Conservation (phyloP, 2,113 vertebrate genomes). For the Pterocles orientalis region DNA sequence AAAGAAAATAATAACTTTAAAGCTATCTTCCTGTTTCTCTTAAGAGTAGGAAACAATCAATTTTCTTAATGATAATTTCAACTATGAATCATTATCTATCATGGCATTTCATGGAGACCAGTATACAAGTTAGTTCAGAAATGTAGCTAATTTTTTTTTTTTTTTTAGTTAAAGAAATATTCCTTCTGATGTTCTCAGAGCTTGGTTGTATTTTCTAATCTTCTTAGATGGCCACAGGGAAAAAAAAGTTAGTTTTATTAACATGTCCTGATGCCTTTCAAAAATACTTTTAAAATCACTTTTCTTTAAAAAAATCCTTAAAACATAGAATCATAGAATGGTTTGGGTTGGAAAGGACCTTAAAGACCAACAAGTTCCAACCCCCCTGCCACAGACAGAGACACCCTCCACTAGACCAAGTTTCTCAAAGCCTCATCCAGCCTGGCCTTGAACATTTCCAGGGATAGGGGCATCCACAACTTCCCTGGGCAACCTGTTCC, state of each 20-base stretch:
- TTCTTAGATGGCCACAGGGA: not conserved
- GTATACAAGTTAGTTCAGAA: not conserved
- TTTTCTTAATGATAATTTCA: not conserved
- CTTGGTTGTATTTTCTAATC: not conserved
- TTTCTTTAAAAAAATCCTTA: not conserved
- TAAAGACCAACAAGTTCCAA: too few species aligned
- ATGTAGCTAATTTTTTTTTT: accelerated
- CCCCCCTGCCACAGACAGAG: too few species aligned
- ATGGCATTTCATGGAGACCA: not conserved
- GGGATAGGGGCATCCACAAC: too few species aligned
- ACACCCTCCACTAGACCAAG: too few species aligned
- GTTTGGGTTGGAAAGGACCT: too few species aligned
- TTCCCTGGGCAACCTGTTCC: too few species aligned
- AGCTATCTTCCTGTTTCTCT: not conserved
- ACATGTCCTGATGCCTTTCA: not conserved
- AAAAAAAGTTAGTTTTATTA: not conserved
- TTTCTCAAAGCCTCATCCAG: too few species aligned
- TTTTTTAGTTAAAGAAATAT: not conserved
- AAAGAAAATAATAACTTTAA: not conserved
- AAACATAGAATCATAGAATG: not conserved
- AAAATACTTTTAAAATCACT: not conserved
- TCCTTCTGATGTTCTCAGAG: not conserved
- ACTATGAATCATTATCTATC: not conserved
- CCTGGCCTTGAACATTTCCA: too few species aligned
- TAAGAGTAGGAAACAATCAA: not conserved